A percentile compares a stretch with the other conserved stretches of the same genome.
Evolutionary conservation across 2,113 vertebrate genomes (phyloP).

Genomic region (Danionella cerebrum): DNA sequence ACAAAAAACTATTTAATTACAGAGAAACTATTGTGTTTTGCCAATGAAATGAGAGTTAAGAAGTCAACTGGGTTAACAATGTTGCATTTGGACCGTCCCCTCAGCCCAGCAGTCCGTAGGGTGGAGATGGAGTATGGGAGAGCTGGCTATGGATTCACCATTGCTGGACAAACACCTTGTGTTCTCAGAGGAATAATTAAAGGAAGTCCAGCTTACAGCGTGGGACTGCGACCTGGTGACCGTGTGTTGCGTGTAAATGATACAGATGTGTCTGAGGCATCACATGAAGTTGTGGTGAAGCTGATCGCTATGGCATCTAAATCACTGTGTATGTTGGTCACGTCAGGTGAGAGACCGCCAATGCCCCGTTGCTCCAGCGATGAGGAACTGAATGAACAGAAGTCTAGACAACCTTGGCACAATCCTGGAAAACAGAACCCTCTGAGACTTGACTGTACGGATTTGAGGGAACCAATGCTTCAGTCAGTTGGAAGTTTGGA

Average conservation of each 20-base stretch:
- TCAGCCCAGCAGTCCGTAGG: constrained; percentile 57
- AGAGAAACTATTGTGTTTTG: constrained; percentile 24
- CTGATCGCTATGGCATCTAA: constrained; percentile 81
- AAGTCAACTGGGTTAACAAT: constrained; percentile 65
- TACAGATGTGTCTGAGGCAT: constrained; percentile 74
- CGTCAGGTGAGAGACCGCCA: constrained; percentile 54
- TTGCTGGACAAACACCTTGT: constrained; percentile 87
- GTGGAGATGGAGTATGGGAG: constrained; percentile 83
- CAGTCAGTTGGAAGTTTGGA: constrained; percentile 77
- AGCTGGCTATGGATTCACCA: constrained; percentile 87
- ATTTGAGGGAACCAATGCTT: constrained; percentile 21
- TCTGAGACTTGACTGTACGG: constrained; percentile 37
- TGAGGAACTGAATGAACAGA: constrained; percentile 66
- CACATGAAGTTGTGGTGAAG: constrained; percentile 85
- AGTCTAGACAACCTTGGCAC: constrained; percentile 55
- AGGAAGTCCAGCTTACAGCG: constrained; percentile 81
- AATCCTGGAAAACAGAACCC: constrained; percentile 20
- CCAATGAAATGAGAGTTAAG: constrained; percentile 73
- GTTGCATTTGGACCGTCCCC: constrained; percentile 62
- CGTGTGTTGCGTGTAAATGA: constrained; percentile 81
- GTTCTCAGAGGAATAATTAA: constrained; percentile 81
- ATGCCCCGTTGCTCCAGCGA: constrained; percentile 75
- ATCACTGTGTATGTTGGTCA: constrained; percentile 75
- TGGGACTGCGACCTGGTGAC: constrained; percentile 84
- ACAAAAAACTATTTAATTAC: constrained; percentile 25